Evolutionary conservation across 1,140 invertebrate species (phyloP), one percentile per base, ranked within the genome.

Genomic region (Drosophila elegans): DNA sequence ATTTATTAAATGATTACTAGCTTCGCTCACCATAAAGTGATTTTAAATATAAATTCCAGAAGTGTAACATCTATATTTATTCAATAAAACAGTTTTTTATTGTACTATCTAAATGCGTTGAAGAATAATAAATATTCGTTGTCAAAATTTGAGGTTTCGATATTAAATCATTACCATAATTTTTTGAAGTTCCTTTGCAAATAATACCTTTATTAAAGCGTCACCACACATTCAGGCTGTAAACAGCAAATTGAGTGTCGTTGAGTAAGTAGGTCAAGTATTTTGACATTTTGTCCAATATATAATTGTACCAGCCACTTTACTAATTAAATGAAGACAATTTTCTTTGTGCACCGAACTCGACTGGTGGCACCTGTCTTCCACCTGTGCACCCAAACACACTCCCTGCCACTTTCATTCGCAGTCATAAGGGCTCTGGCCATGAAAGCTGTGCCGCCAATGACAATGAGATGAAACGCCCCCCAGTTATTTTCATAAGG

Each of bases 321-420:
- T 66, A 53, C 73, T 85, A 69, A 81, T 74, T 81, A 84, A 86
- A 77, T 66, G 13, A 64, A 62, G 52, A 42, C 54, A 66, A 38
- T 53, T 61, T 49, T 41, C 74, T 66, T 44, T 46, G 66, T 49
- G 36, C 59, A 34, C 34, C 13, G 42, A 46, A 36, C 46, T 66
- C 4, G 34, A 34, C 44, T 45, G 60, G 7, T 27, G n/a, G 42
- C 27, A 41, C 60, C 60, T 67, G 45, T 42, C 64, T 13, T 34
- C 59, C 45, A 42, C 64, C 59, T 61, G 38, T 29, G 46, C 46
- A 51, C 38, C 32, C 38, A 62, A 52, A 61, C 25, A 41, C 60
- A 49, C 36, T 39, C 56, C 21, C 27, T 25, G 38, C 39, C 38
- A 38, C 34, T 25, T 39, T 16, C 38, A 52, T 16, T 54, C 13